Evolutionary conservation across 1,140 invertebrate genomes (phyloP).

Genomic region (Drosophila gunungcola): DNA sequence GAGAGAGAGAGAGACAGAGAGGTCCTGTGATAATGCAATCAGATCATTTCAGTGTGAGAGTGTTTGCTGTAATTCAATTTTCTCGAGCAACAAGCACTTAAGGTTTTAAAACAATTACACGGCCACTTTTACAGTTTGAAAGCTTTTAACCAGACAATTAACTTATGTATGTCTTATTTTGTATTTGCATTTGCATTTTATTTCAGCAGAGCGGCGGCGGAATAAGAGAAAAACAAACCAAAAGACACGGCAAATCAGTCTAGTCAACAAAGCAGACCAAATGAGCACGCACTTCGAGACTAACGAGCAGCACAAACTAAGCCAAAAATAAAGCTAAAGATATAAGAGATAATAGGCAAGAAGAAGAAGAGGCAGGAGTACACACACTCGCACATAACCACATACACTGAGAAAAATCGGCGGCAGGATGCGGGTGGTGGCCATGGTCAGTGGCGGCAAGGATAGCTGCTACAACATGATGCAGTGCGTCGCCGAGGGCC

Average conservation of each 20-base stretch:
- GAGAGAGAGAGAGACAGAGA: not conserved
- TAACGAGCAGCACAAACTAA: slow-evolving; percentile 68
- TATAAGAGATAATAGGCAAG: slow-evolving; percentile 6
- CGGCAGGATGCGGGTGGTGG: slow-evolving; percentile 92
- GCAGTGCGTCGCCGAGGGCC: slow-evolving; percentile 97
- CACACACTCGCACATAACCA: slow-evolving; percentile 5
- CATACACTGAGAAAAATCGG: slow-evolving; percentile 12
- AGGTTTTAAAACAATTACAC: slow-evolving; percentile 19
- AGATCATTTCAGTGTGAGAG: slow-evolving; percentile 17
- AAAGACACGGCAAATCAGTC: slow-evolving; percentile 51
- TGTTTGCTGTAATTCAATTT: slow-evolving; percentile 28
- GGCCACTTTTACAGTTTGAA: slow-evolving; percentile 29
- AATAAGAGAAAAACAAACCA: slow-evolving; percentile 13
- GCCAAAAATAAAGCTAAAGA: slow-evolving; percentile 50
- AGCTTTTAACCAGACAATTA: slow-evolving; percentile 34
- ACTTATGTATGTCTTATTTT: not conserved
- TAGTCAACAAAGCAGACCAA: slow-evolving; percentile 79
- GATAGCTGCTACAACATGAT: slow-evolving; percentile 99
- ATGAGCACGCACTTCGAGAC: slow-evolving; percentile 66
- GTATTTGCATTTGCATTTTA: not conserved
- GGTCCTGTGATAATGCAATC: slow-evolving; percentile 48
- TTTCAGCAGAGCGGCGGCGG: slow-evolving; percentile 14
- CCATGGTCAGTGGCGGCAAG: slow-evolving; percentile 98
- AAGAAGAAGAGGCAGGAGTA: not conserved
- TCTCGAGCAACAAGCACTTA: slow-evolving; percentile 5